Base-by-base conservation (phyloP, 2,113 vertebrate genomes). In the Osmerus mordax region DNA sequence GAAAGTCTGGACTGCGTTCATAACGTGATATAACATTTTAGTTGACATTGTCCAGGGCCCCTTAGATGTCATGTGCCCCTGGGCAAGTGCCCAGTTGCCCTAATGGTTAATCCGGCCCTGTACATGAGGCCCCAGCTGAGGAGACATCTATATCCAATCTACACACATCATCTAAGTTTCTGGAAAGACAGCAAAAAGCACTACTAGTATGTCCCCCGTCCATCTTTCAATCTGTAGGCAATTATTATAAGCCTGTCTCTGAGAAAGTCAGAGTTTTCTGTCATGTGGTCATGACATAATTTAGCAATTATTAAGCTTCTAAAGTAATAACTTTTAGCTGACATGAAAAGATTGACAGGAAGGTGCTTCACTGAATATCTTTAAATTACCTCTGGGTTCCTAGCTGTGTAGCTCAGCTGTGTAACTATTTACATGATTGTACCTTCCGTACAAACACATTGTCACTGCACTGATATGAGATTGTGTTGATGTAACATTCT, bases 231-330 rank as follows among this genome's bases (percentile, higher is more conserved):
- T 63, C 16, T 59, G 47, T 4, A 15, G 1, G 60, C 66, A 13
- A 73, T 71, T 4, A 18, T 29, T 14, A 15, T 58, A 18, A 58
- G 14, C 55, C 55, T 58, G 5, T 6, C 16, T 53, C 8, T 25
- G 16, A 19, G 4, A 28, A 52, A 64, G 52, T 36, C 3, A 5
- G 8, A 16, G 51, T 69, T 53, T 16, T 2, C 53, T 9, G 9
- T 52, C 16, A 64, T 67, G 62, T 77, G 36, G 3, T 65, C 25
- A 28, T 28, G 18, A 18, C 51, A 58, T 29, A 69, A 62, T 59
- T 70, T 14, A 47, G 66, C 13, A 9, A 32, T 32, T 32, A 29
- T 19, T 25, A 8, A 41, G 3, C 5, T 0, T 36, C 47, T 52
- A 71, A 5, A 5, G 60, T 28, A 28, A 18, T 54, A 69, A 60